Evolutionary conservation across 1,140 invertebrate genomes (phyloP).

Genomic region (Drosophila pseudoananassae): DNA sequence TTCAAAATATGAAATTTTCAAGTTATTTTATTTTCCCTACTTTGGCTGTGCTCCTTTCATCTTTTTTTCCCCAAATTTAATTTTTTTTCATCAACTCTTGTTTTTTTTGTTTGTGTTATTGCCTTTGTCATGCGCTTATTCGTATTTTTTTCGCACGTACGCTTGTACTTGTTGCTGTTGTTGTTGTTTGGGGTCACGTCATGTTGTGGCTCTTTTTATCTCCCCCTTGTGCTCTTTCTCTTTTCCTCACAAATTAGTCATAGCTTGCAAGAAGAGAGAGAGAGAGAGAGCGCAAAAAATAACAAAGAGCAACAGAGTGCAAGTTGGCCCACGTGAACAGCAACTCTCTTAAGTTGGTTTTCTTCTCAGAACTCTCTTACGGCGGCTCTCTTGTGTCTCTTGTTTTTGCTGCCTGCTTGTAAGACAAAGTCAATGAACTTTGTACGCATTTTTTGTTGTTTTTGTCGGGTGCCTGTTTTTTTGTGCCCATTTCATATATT

Average conservation of each 20-base stretch:
- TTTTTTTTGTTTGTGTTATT: conserved; percentile 27
- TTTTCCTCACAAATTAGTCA: conserved; percentile 60
- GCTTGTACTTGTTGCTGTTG: conserved; percentile 79
- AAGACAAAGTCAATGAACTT: conserved; percentile 81
- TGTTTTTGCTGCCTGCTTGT: conserved; percentile 47
- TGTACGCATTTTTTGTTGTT: conserved; percentile 68
- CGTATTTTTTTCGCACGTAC: conserved; percentile 68
- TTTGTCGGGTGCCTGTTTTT: conserved; percentile 41
- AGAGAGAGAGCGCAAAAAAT: not conserved
- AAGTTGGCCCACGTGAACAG: not conserved
- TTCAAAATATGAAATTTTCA: not conserved
- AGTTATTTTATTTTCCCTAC: conserved; percentile 11
- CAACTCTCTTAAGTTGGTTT: not conserved
- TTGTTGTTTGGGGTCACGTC: conserved; percentile 77
- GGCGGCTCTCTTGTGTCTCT: conserved; percentile 16
- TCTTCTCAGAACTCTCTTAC: not conserved
- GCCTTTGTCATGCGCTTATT: conserved; percentile 70
- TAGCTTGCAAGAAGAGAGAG: conserved; percentile 21
- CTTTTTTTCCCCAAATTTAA: conserved; percentile 24
- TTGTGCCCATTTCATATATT: conserved; percentile 45
- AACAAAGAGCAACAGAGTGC: conserved; percentile 8
- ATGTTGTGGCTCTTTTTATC: conserved; percentile 31
- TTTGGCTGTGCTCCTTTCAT: conserved; percentile 62
- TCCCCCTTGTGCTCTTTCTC: conserved; percentile 6
- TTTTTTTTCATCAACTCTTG: conserved; percentile 5